phyloP scores from a whole-genome alignment of 2,113 vertebrate genomes.

The Oceanodroma tethys region DNA sequence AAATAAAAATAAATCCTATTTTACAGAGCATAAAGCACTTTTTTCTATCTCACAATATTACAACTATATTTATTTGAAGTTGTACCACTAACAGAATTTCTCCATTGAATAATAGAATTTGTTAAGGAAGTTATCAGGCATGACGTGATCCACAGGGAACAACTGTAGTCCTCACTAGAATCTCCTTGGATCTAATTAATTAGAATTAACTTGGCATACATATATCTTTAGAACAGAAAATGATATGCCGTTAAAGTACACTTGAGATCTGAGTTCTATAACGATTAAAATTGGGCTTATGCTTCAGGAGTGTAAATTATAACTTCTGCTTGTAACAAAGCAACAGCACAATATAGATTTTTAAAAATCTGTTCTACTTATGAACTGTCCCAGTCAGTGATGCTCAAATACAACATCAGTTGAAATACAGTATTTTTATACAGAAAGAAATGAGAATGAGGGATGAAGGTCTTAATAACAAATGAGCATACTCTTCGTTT shows the following conservation, averaged over 20 bases:
- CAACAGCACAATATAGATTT: background rate
- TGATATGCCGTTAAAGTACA: background rate
- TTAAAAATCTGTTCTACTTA: background rate
- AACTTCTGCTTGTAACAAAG: background rate
- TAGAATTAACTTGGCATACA: background rate
- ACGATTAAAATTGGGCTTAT: accelerated
- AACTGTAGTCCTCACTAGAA: background rate
- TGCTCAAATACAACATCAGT: background rate
- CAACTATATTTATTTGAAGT: background rate
- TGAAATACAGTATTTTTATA: background rate
- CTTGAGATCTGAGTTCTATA: background rate
- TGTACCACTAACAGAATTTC: background rate
- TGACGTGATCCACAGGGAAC: background rate
- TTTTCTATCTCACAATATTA: background rate
- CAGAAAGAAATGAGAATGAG: background rate
- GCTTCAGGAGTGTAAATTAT: background rate
- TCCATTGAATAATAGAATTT: background rate
- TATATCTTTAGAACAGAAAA: background rate
- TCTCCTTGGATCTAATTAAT: background rate
- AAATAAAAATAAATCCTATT: background rate
- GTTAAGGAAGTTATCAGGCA: background rate
- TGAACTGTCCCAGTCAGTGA: background rate
- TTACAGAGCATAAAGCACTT: background rate
- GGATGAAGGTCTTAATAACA: background rate
- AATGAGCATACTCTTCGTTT: background rate